A percentile compares a stretch with the other conserved stretches of the same genome.
These are phyloP conservation scores for Oeneis ivallda DNA, from an alignment of 2,888 invertebrate genomes.

Conservation along the genomic window DNA sequence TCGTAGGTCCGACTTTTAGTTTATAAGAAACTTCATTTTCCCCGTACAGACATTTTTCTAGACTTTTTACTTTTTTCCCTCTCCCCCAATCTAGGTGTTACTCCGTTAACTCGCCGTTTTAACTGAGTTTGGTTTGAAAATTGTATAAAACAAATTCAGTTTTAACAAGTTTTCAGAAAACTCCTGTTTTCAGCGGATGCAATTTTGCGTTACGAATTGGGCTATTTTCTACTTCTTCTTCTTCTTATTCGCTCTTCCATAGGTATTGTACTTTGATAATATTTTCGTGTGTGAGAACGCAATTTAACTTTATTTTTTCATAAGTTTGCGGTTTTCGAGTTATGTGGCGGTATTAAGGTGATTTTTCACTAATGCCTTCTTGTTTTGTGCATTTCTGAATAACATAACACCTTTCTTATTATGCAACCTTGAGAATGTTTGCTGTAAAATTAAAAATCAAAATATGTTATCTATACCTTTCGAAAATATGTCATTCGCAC, in stretches of 20 bases:
- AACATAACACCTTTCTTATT: too few species aligned
- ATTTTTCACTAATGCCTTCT: too few species aligned
- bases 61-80: conserved; percentile 46
- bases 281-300: neutral
- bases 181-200: conserved; percentile 33
- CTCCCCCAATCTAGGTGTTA: conserved; percentile 49
- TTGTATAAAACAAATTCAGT: conserved; percentile 39
- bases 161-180: conserved; percentile 36
- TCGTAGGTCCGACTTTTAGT: conserved; percentile 80
- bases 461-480: too few species aligned
- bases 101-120: conserved; percentile 45
- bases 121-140: conserved; percentile 42
- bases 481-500: too few species aligned
- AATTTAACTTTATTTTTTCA: neutral
- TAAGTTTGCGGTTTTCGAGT: too few species aligned
- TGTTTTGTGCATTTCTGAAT: too few species aligned
- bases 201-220: conserved; percentile 36
- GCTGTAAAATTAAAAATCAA: too few species aligned
- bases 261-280: neutral
- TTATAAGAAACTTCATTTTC: conserved; percentile 79
- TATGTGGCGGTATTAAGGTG: too few species aligned
- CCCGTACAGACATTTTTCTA: conserved; percentile 68
- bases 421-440: too few species aligned
- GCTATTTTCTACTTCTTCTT: conserved; percentile 12
- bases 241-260: conserved; percentile 1